Conservation (phyloP, 2,113 vertebrate species). For the Scomber colias region DNA sequence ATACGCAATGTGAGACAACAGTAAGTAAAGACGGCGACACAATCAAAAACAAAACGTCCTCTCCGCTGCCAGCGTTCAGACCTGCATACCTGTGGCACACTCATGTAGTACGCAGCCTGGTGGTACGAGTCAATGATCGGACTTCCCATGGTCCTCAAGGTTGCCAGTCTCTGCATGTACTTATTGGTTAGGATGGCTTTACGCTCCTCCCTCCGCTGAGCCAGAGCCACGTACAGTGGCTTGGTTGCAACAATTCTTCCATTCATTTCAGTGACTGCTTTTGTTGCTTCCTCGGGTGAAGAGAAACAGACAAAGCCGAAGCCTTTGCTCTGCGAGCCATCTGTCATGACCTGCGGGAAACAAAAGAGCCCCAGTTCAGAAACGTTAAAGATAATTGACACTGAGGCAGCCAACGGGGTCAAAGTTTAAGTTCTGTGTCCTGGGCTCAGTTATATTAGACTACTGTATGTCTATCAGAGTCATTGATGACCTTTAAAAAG, state of each 20-base stretch:
- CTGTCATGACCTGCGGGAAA: conserved; percentile 93
- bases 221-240: conserved; percentile 95
- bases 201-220: conserved; percentile 95
- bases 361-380: not conserved
- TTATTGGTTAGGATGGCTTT: conserved; percentile 97
- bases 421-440: not conserved
- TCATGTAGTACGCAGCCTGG: conserved; percentile 90
- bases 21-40: not conserved
- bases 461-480: no score
- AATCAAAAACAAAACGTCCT: not conserved
- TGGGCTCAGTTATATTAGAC: not conserved
- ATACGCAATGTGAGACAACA: not conserved
- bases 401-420: not conserved
- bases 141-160: conserved; percentile 86
- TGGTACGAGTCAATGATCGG: conserved; percentile 91
- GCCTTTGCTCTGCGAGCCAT: conserved; percentile 94
- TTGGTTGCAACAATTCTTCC: conserved; percentile 95
- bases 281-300: conserved; percentile 97
- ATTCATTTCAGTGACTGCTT: conserved; percentile 98
- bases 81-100: conserved; percentile 89
- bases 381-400: not conserved
- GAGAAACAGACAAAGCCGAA: conserved; percentile 99
- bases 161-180: conserved; percentile 94
- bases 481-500: no score
- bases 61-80: not conserved